Percentiles rank a stretch among this genome's conserved stretches.
These are phyloP conservation scores for Capromys pilorides DNA, from an alignment of 2,797 vertebrate genomes.

Conservation along the genomic window DNA sequence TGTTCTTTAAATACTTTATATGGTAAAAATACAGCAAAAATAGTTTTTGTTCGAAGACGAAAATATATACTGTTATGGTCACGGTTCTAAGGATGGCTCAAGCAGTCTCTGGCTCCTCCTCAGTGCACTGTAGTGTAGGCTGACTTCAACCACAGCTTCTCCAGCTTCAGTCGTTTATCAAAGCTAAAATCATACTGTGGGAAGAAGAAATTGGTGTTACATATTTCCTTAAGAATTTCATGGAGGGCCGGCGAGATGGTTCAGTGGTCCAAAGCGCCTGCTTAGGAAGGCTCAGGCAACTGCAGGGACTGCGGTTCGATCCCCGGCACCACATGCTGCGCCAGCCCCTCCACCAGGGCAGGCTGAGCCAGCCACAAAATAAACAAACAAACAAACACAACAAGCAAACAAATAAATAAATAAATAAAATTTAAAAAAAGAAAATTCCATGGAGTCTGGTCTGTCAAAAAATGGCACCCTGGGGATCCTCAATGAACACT, in stretches of 20 bases:
- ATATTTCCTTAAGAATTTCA: neutral
- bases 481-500: neutral
- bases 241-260: no score
- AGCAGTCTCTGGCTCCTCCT: conserved; percentile 81
- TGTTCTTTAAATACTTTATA: conserved; percentile 88
- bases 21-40: conserved; percentile 92
- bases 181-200: conserved; percentile 97
- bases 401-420: no score
- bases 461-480: neutral
- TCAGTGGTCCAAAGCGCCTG: no score
- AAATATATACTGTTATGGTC: conserved; percentile 87
- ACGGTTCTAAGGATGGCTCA: conserved; percentile 78
- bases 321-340: no score
- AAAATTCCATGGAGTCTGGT: neutral
- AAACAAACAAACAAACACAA: no score
- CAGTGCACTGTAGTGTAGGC: conserved; percentile 80
- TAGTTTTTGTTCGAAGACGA: conserved; percentile 86
- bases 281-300: no score
- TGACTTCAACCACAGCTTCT: conserved; percentile 83
- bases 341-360: no score
- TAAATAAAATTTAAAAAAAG: no score
- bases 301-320: no score
- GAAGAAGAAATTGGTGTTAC: conserved; percentile 75
- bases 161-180: conserved; percentile 94
- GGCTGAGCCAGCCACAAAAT: no score